Percentiles rank a stretch among this genome's conserved stretches.
These are phyloP conservation scores for Euphonia xanthogaster DNA, from an alignment of 2,797 vertebrate species.

Conservation along the genomic window DNA sequence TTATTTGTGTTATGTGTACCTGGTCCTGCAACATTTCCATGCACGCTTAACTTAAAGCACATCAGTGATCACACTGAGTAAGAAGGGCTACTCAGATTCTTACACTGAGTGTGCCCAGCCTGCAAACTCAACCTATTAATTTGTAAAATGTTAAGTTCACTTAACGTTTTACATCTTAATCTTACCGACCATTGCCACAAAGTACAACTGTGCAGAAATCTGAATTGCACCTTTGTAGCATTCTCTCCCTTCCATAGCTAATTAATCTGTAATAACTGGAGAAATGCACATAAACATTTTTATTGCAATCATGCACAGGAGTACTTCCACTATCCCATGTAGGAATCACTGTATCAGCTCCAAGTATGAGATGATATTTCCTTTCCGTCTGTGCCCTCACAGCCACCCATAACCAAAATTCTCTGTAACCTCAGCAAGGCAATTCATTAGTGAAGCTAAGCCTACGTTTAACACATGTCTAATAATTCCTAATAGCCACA, in stretches of 20 bases:
- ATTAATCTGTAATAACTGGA: neutral
- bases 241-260: neutral
- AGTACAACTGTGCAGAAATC: neutral
- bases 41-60: neutral
- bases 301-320: neutral
- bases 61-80: neutral
- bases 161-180: neutral
- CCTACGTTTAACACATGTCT: constrained; percentile 27
- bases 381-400: neutral
- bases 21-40: neutral
- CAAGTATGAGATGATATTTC: neutral
- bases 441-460: constrained; percentile 19
- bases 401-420: neutral
- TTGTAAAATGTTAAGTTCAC: neutral
- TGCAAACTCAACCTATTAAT: neutral
- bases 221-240: neutral
- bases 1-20: neutral
- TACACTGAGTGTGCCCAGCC: neutral
- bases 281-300: neutral
- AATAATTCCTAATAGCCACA: constrained; percentile 42
- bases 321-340: neutral
- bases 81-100: neutral
- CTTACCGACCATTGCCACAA: neutral
- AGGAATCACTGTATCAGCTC: neutral
- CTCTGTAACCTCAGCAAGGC: neutral